Conservation (phyloP, 2,888 invertebrate genomes). For the Chrysolina americana region DNA sequence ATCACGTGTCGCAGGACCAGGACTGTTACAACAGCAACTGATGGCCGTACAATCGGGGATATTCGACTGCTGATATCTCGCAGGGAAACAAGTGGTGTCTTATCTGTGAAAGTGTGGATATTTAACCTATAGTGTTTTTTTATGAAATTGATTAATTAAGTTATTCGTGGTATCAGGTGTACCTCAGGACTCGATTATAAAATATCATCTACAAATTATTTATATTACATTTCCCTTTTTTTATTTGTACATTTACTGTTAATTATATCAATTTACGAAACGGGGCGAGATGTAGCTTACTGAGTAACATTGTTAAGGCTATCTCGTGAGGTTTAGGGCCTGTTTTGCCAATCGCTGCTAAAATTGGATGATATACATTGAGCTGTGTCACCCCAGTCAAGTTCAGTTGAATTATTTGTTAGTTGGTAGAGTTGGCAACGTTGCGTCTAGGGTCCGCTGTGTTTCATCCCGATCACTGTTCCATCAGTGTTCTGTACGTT, state of each 20-base stretch:
- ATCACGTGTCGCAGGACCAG: conserved; percentile 61
- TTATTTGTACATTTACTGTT: conserved; percentile 52
- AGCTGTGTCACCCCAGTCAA: too few relatives aligned
- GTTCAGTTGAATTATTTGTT: too few relatives aligned
- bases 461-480: too few relatives aligned
- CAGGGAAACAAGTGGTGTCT: conserved; percentile 53
- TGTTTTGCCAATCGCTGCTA: too few relatives aligned
- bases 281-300: conserved; percentile 30
- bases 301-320: conserved; percentile 28
- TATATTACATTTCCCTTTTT: conserved; percentile 46
- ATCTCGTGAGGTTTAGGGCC: conserved; percentile 6
- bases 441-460: too few relatives aligned
- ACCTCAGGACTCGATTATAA: conserved; percentile 55
- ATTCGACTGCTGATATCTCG: conserved; percentile 34
- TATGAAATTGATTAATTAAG: conserved; percentile 44
- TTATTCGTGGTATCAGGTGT: conserved; percentile 49
- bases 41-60: conserved; percentile 52
- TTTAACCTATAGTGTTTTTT: conserved; percentile 50
- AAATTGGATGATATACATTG: too few relatives aligned
- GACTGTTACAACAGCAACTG: conserved; percentile 66
- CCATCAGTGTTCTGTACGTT: too few relatives aligned
- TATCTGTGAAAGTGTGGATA: conserved; percentile 51
- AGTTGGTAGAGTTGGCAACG: too few relatives aligned
- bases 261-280: conserved; percentile 45
- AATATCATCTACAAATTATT: conserved; percentile 49